Evolutionary conservation across 1,140 invertebrate genomes (phyloP).

Genomic region (Drosophila arawakana): DNA sequence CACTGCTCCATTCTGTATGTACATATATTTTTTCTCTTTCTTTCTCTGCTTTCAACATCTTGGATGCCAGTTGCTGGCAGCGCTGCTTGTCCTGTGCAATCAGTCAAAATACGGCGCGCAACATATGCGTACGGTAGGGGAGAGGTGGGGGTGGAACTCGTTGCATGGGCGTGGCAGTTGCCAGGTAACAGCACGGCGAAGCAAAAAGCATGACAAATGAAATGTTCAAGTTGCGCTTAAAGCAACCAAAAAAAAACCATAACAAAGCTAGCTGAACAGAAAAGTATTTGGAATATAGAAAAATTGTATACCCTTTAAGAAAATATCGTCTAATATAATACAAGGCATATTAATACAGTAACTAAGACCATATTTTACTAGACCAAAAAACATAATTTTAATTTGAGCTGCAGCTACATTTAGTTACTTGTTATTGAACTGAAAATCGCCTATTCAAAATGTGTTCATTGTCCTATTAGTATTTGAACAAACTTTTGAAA

Average conservation of each 20-base stretch:
- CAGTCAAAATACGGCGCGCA: constrained; percentile 77
- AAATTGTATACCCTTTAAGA: too few relatives aligned
- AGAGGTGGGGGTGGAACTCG: not conserved
- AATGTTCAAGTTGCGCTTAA: constrained; percentile 79
- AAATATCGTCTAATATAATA: too few relatives aligned
- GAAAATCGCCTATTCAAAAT: too few relatives aligned
- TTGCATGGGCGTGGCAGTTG: constrained; percentile 45
- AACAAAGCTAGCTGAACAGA: constrained; percentile 18
- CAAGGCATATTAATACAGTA: too few relatives aligned
- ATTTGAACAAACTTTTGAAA: too few relatives aligned
- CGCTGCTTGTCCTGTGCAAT: constrained; percentile 69
- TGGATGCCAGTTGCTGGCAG: constrained; percentile 25
- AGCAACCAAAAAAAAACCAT: constrained; percentile 58
- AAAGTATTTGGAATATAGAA: too few relatives aligned
- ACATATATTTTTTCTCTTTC: constrained; percentile 28
- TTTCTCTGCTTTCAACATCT: constrained; percentile 20
- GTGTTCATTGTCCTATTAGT: too few relatives aligned
- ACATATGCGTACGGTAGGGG: constrained; percentile 65
- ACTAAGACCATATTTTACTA: too few relatives aligned
- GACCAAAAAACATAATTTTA: too few relatives aligned
- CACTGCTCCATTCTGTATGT: constrained; percentile 41
- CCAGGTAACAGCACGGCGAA: constrained; percentile 57
- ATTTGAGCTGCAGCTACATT: too few relatives aligned
- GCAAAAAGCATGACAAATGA: constrained; percentile 81
- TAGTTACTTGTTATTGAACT: too few relatives aligned